Evolutionary conservation across 1,140 invertebrate species (phyloP), one percentile per base, ranked within the genome.

Genomic region (Harpegnathos saltator): DNA sequence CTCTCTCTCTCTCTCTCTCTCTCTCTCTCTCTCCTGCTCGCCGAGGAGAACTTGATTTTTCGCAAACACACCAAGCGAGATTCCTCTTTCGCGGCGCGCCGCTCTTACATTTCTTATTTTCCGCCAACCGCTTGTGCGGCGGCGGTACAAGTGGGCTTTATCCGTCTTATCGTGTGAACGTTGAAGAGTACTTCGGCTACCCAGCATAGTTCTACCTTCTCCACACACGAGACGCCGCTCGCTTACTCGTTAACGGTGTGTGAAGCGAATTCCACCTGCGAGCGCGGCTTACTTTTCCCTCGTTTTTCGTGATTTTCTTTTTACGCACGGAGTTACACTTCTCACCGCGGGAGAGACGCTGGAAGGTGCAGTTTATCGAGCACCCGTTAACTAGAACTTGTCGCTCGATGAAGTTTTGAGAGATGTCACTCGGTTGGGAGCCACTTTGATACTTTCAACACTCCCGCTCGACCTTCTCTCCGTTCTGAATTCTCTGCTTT

Each of bases 101-200:
- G 29, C 29, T 33, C 29, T 38, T 68, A 15, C 11, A 4, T 26
- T 71, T 71, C 54, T 78, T 68, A 22, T 29, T 78, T 80, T 71
- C 75, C 52, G 33, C 29, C 44, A 38, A 54, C 74, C 38, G 33
- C 75, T 38, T 68, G 1, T 33, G 29, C 5, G 29, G 50, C 63
- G 56, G 15, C 48, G 29, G 29, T 38, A 44, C n/a, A 48, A 14
- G 38, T 38, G 44, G 50, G 48, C 56, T 58, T 48, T 78, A 78
- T 69, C 75, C 56, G 12, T 26, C 29, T 69, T 69, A 80, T 80
- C 75, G 75, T 80, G 75, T 19, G 75, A 80, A 69, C 63, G 33
- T 58, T 52, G 58, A 77, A 33, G 48, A 77, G 29, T 44, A 58
- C 56, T 78, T 68, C 61, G 66, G 24, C n/a, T 54, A 59, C 50